Evolutionary conservation across 2,888 invertebrate genomes (phyloP), one percentile per base, ranked within the genome.

Genomic region (Calameuta filiformis): DNA sequence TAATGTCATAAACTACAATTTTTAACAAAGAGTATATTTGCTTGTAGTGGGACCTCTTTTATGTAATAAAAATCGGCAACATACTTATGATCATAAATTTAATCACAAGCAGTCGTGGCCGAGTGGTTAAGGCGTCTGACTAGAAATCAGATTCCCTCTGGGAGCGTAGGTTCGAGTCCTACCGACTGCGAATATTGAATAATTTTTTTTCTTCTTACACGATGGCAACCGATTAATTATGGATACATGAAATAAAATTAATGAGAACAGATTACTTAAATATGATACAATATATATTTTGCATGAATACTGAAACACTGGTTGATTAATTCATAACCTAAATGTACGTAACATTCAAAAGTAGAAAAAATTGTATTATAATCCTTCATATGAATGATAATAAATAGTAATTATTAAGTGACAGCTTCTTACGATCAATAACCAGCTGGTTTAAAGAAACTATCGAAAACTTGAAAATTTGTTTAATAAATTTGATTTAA

Each of bases 91-190:
- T 23, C 23, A 2, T 56, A 0, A 6, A 23, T 0, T 15, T 23
- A 6, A 56, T 56, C 56, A 23, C 9, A 6, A 92, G 95, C 95
- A 95, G 95, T 94, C 95, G 95, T 95, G 95, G 95, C 95, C 95
- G 95, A 95, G 95, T 95, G 95, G 95, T 95, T 95, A 95, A 95
- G 95, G 95, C 95, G 95, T 95, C 95, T 95, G 95, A 96, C 95
- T 96, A 95, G 95, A 96, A 96, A 95, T 95, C 95, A 95, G 95
- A 95, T 96, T 96, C 95, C 95, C 95, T 96, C 95, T 96, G 95
- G 95, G 95, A 95, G 96, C 96, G 95, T 95, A 96, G 96, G 96
- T 96, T 96, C 96, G 95, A 96, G 95, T 96, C 95, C 95, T 96
- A 95, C 95, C 95, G 95, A 94, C 95, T 95, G 95, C 95, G 96